Evolutionary conservation across 2,797 vertebrate genomes (phyloP), one percentile per base, ranked within the genome.

Genomic region (Octomys mimax): DNA sequence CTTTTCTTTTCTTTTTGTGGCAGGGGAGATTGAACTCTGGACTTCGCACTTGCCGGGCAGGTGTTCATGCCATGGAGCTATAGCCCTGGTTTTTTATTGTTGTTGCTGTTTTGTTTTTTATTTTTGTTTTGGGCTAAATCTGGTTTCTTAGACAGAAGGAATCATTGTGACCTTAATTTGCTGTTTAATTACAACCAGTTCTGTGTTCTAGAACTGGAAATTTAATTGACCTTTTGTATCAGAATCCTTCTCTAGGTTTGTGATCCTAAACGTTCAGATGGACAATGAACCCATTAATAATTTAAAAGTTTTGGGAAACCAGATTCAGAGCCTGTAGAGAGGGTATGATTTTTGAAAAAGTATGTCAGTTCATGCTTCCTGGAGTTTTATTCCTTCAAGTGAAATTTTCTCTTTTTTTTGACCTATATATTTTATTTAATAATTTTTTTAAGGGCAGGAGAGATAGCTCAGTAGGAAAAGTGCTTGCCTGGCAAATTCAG

Each of bases 301-400:
- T 92, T 95, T 89, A 88, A 84, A 95, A 24, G 21, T 64, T 95
- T 70, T 39, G n/a, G 33, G 52, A 94, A 92, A 39, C 91, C 70
- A 77, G 71, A 94, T 71, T 86, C 19, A 79, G 70, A 94, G 70
- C 33, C 59, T 54, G 0, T 80, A 59, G 33, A 5, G 28, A 19
- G 39, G n/a, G 8, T 80, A 6, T 66, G 18, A n/a, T 82, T 85
- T 33, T 54, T 46, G 26, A 90, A 77, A 54, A 83, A 36, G 6
- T 75, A 26, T 39, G 13, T 19, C 70, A 87, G 24, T 26, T 90
- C 28, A 73, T 3, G 86, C 52, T 96, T 94, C 19, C 10, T 71
- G 18, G 39, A 66, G 33, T 93, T 95, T 84, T 77, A 39, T 79
- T 12, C 19, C 19, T 89, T 54, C 36, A 36, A 24, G 78, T 64